Conservation (phyloP, 2,888 invertebrate species). For the Ochropleura plecta region DNA sequence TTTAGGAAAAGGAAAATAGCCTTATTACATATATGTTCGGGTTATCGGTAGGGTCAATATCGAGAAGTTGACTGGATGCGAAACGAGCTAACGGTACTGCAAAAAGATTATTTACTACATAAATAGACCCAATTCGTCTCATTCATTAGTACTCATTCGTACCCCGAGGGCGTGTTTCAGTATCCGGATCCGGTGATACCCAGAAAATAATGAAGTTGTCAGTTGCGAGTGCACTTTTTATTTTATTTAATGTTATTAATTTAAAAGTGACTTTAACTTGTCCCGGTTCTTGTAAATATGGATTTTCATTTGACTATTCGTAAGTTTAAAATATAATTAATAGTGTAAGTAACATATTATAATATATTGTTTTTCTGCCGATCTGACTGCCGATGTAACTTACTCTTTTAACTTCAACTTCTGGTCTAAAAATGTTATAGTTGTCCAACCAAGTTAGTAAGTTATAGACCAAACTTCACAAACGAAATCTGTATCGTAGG, state of each 20-base stretch:
- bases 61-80: constrained; percentile 70
- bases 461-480: neutral
- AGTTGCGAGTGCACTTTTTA: constrained; percentile 38
- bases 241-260: constrained; percentile 30
- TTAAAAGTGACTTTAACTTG: constrained; percentile 37
- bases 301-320: constrained; percentile 51
- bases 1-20: constrained; percentile 32
- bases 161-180: constrained; percentile 33
- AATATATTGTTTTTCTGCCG: no score
- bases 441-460: no score
- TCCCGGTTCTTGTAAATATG: constrained; percentile 47
- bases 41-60: constrained; percentile 67
- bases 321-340: constrained; percentile 52
- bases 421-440: no score
- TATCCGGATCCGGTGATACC: constrained; percentile 22
- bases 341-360: constrained; percentile 6
- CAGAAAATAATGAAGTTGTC: constrained; percentile 58
- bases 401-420: no score
- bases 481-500: neutral
- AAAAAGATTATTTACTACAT: constrained; percentile 45
- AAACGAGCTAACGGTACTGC: constrained; percentile 49
- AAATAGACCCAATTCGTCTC: constrained; percentile 39
- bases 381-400: no score
- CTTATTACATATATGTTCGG: constrained; percentile 18
- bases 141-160: constrained; percentile 49